These are phyloP conservation scores for Matsumurasca onukii DNA, from an alignment of 1,140 invertebrate genomes.

Conservation along the genomic window DNA sequence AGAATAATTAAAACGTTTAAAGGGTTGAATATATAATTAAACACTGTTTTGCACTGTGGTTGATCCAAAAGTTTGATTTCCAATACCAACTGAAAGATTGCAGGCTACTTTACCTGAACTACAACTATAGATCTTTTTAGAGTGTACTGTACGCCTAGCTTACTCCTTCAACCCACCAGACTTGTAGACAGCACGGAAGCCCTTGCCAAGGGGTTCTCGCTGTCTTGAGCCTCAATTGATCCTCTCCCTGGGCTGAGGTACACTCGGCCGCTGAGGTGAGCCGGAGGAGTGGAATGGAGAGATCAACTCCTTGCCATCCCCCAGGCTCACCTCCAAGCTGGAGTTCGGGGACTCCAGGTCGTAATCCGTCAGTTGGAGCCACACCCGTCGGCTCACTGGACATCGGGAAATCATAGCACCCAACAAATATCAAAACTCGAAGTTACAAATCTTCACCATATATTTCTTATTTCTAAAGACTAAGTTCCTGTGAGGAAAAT, in stretches of 20 bases:
- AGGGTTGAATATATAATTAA: too few relatives aligned
- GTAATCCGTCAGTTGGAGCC: conserved; percentile 62
- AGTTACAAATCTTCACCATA: too few relatives aligned
- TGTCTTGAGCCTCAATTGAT: conserved; percentile 56
- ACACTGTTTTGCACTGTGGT: too few relatives aligned
- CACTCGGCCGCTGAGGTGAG: conserved; percentile 58
- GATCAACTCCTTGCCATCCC: conserved; percentile 48
- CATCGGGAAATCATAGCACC: neutral
- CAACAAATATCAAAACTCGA: too few relatives aligned
- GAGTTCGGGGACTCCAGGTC: conserved; percentile 53
- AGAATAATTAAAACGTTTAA: too few relatives aligned
- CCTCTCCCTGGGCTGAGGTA: conserved; percentile 57
- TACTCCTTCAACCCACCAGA: conserved; percentile 55
- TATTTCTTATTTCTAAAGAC: too few relatives aligned
- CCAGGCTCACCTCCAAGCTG: conserved; percentile 55
- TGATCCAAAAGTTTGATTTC: too few relatives aligned
- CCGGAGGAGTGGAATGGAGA: conserved; percentile 51
- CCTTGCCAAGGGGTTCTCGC: conserved; percentile 55
- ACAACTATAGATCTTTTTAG: too few relatives aligned
- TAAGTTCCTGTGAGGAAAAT: too few relatives aligned
- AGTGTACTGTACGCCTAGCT: too few relatives aligned
- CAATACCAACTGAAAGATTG: too few relatives aligned
- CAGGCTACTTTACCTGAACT: too few relatives aligned
- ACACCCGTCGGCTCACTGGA: conserved; percentile 58
- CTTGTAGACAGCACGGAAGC: conserved; percentile 61